Base-by-base conservation (phyloP, 2,113 vertebrate species). In the Rutilus rutilus region DNA sequence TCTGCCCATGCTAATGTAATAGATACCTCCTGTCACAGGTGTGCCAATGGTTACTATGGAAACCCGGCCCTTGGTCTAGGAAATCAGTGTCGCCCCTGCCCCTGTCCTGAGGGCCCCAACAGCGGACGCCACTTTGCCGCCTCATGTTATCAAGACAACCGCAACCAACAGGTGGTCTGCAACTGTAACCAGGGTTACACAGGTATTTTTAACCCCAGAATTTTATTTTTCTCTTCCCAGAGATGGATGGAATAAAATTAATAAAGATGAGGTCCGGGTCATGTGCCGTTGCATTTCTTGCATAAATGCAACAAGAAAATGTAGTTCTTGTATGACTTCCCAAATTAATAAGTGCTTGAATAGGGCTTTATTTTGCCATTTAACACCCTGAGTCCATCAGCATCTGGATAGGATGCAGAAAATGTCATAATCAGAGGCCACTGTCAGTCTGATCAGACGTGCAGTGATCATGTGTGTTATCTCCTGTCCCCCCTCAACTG, bases 101-200 rank as follows among this genome's bases (percentile, higher is more conserved):
- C 96, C 5, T 99, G 98, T 84, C 98, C 98, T 0, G 97, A 98
- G 0, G 96, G 95, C 5, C 98, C 97, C 0, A 89, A 92, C 86
- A 97, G 96, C 25, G 94, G 94, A 42, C 96, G 94, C 3, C 94
- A 99, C 87, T 99, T 98, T 1, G 98, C 98, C 0, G 92, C 94
- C 14, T 97, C 98, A 57, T 99, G 98, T 94, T 96, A 97, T 88
- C 96, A 97, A 91, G 98, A 99, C 91, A 94, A 93, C 80, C 95
- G 84, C n/a, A 97, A 95, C 67, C 92, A 92, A 80, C 96, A 97
- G 85, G 94, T 99, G 0, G 23, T 97, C 89, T 99, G 98, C 92
- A 97, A 94, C 92, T 99, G 98, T 92, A 96, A 94, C 90, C 93
- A 96, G 2, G 98, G 98, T 5, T 98, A 99, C 93, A 96, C 97